phyloP scores from a whole-genome alignment of 2,113 vertebrate genomes.

The Archocentrus centrarchus region DNA sequence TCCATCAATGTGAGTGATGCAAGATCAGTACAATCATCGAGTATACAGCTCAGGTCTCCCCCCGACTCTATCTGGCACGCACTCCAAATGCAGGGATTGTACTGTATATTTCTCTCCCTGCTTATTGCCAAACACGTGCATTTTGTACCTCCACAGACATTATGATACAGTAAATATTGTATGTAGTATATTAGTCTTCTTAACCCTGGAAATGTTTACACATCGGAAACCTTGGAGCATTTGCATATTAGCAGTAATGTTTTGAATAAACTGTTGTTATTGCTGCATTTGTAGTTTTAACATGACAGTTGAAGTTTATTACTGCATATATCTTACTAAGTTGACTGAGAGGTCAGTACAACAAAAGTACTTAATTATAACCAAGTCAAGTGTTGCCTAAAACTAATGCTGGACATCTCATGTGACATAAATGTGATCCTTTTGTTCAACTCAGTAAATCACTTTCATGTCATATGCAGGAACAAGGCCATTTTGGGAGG shows the following conservation, averaged over 20 bases:
- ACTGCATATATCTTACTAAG: conserved; percentile 26
- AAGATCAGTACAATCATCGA: conserved; percentile 75
- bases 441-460: conserved; percentile 38
- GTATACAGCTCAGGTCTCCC: conserved; percentile 77
- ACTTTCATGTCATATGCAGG: conserved; percentile 48
- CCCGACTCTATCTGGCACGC: conserved; percentile 54
- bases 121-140: conserved; percentile 60
- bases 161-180: conserved; percentile 34
- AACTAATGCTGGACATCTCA: conserved; percentile 57
- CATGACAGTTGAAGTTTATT: conserved; percentile 6
- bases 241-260: conserved; percentile 27
- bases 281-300: conserved; percentile 37
- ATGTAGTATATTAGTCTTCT: conserved; percentile 41
- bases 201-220: conserved; percentile 72
- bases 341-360: conserved; percentile 39
- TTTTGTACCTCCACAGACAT: conserved; percentile 62
- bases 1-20: conserved; percentile 44
- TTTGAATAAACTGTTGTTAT: conserved; percentile 12
- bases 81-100: conserved; percentile 67
- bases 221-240: conserved; percentile 40
- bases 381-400: conserved; percentile 48
- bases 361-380: conserved; percentile 7
- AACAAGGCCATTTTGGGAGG: conserved; percentile 48
- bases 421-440: conserved; percentile 46
- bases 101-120: conserved; percentile 37